Conservation (phyloP, 2,113 vertebrate species). For the Ellobius talpinus region DNA sequence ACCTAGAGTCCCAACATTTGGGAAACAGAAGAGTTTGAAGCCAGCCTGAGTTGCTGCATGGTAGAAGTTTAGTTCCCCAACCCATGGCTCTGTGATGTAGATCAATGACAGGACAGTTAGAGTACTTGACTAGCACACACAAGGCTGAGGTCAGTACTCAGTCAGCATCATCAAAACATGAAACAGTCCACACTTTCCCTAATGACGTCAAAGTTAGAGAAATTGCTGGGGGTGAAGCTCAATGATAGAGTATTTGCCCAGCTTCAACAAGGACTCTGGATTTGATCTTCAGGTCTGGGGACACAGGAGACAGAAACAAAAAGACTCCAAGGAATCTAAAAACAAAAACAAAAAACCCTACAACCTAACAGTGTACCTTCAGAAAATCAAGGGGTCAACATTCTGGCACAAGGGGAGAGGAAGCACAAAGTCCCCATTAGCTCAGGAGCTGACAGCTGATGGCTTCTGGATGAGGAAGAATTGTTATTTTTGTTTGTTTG, state of each 20-base stretch:
- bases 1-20: neutral
- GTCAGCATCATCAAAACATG: neutral
- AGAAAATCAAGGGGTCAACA: conserved; percentile 25
- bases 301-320: conserved; percentile 11
- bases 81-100: neutral
- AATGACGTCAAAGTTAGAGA: conserved; percentile 43
- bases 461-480: neutral
- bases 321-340: neutral
- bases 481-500: neutral
- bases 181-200: neutral
- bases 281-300: neutral
- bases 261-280: neutral
- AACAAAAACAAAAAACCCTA: neutral
- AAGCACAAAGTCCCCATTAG: no score
- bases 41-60: neutral
- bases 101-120: neutral
- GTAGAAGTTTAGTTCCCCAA: neutral
- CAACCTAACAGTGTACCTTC: neutral
- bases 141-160: neutral
- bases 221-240: neutral
- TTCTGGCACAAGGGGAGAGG: neutral
- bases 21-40: neutral
- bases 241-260: neutral
- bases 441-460: neutral
- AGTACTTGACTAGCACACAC: neutral